Evolutionary conservation across 2,797 vertebrate species (phyloP), one percentile per base, ranked within the genome.

Genomic region (Danionella dracula): DNA sequence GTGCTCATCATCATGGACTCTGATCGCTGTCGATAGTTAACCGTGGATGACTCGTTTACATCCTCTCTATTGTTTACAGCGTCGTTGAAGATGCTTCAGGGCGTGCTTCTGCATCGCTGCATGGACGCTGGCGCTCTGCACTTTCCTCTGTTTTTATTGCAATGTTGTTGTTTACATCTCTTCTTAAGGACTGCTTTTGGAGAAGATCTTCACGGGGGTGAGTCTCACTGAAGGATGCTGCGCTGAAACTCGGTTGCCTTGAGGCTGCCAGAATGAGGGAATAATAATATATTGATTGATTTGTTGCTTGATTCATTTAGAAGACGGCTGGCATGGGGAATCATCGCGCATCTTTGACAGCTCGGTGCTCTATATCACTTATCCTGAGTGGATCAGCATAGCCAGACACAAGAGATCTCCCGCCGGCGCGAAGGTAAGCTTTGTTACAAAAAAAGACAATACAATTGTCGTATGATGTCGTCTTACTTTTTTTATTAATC

Each of bases 301-400:
- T 15, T 29, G 8, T 21, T 49, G 16, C 38, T 60, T 53, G 37
- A 46, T 27, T 65, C 17, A 17, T 58, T 15, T 49, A 86, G 87
- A 48, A 68, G 44, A 63, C 20, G 63, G 50, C 15, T 37, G 62
- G 21, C 75, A 56, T 59, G 62, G 11, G 37, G 74, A 70, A 35
- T 38, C 8, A 44, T 65, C 61, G 61, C 76, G 71, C 76, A 76
- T 78, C 81, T 81, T 82, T 15, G 76, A 83, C 27, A 70, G 79
- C 3, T 68, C 79, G 55, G 60, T 65, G 41, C 73, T 66, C 70
- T 89, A 87, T 79, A 73, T 89, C 35, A 89, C 78, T 60, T 78
- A 74, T 73, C 88, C 88, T 49, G 59, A 64, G 41, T 90, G 89
- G 89, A 74, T 87, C 69, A 82, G 77, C 59, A 81, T 82, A 67